Conservation (phyloP, 2,888 invertebrate species). For the Erynnis tages region DNA sequence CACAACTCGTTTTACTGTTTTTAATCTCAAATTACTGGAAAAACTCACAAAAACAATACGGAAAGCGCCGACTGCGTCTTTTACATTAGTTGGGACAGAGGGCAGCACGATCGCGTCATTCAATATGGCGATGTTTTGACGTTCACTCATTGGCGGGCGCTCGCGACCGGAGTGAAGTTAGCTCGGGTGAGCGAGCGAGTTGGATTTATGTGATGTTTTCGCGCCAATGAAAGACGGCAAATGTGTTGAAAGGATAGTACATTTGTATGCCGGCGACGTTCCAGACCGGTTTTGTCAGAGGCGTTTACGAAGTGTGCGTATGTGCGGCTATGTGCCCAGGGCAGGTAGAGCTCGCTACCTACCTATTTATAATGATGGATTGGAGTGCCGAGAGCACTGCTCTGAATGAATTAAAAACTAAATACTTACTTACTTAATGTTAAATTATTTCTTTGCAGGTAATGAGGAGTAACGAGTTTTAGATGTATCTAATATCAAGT, state of each 20-base stretch:
- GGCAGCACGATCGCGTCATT: constrained; percentile 60
- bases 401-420: constrained; percentile 48
- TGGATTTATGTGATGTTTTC: constrained; percentile 74
- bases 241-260: constrained; percentile 65
- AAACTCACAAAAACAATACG: constrained; percentile 65
- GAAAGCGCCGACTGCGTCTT: constrained; percentile 58
- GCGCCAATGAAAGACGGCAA: constrained; percentile 75
- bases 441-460: constrained; percentile 66
- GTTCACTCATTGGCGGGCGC: constrained; percentile 58
- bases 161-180: constrained; percentile 66
- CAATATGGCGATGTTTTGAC: constrained; percentile 75
- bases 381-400: constrained; percentile 40
- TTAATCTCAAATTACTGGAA: constrained; percentile 44
- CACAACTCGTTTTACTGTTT: constrained; percentile 39
- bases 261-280: constrained; percentile 73
- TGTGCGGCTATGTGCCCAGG: constrained; percentile 71
- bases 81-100: constrained; percentile 62
- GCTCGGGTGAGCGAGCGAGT: constrained; percentile 66
- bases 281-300: constrained; percentile 76
- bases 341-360: constrained; percentile 61
- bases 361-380: constrained; percentile 69
- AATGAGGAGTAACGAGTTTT: constrained; percentile 35
- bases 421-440: constrained; percentile 49
- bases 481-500: constrained; percentile 9
- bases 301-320: constrained; percentile 72